These are phyloP conservation scores for Drosophila ficusphila DNA, from an alignment of 1,140 invertebrate genomes.

Conservation along the genomic window DNA sequence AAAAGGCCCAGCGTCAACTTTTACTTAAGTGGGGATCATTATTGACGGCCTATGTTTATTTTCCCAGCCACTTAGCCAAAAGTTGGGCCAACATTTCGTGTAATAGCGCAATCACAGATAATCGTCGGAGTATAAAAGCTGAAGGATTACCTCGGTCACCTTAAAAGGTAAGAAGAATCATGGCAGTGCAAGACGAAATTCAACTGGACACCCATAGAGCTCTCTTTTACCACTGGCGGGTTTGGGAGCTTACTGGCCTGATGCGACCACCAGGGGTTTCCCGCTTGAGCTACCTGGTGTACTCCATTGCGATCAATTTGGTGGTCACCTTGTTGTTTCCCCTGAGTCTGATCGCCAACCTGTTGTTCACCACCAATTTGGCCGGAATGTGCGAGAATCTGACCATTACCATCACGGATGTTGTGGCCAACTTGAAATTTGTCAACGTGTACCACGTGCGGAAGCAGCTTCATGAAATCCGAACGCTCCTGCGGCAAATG, in stretches of 20 bases:
- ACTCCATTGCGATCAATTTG: slow-evolving; percentile 45
- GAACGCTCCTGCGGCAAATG: slow-evolving; percentile 25
- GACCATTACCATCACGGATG: slow-evolving; percentile 73
- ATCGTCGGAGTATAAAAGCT: slow-evolving; percentile 7
- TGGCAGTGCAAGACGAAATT: background rate
- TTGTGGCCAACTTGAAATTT: slow-evolving; percentile 71
- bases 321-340: slow-evolving; percentile 70
- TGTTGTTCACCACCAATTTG: slow-evolving; percentile 55
- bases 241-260: slow-evolving; percentile 66
- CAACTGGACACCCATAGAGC: slow-evolving; percentile 55
- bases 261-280: slow-evolving; percentile 19
- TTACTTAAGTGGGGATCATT: slow-evolving; percentile 14
- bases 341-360: slow-evolving; percentile 51
- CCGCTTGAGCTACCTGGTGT: slow-evolving; percentile 1
- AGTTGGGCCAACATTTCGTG: background rate
- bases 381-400: slow-evolving; percentile 71
- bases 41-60: background rate
- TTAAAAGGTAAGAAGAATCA: background rate
- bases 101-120: slow-evolving; percentile 8
- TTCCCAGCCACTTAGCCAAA: slow-evolving; percentile 37
- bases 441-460: slow-evolving; percentile 68
- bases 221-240: slow-evolving; percentile 59
- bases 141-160: background rate
- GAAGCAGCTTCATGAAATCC: slow-evolving; percentile 43
- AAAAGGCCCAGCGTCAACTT: background rate